These are phyloP conservation scores for Papilio aristodemus DNA, from an alignment of 1,140 invertebrate genomes.

Conservation along the genomic window DNA sequence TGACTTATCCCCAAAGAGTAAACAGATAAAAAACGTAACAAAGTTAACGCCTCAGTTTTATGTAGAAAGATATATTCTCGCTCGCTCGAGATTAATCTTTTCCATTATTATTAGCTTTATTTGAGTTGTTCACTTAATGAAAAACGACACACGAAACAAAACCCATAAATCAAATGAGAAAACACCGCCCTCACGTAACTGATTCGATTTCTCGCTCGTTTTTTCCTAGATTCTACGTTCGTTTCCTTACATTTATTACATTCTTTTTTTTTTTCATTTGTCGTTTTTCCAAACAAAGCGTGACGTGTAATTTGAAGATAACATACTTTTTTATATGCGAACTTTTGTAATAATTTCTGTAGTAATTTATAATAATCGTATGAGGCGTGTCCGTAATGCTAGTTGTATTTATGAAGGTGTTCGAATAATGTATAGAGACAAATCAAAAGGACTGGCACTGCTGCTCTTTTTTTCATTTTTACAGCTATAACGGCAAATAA, in stretches of 20 bases:
- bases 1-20: too few relatives aligned
- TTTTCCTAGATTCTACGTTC: slow-evolving; percentile 23
- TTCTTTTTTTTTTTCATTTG: slow-evolving; percentile 22
- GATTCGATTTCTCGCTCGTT: slow-evolving; percentile 27
- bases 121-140: slow-evolving; percentile 24
- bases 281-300: slow-evolving; percentile 20
- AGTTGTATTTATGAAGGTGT: too few relatives aligned
- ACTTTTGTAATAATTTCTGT: background rate
- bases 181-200: slow-evolving; percentile 32
- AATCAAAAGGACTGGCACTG: too few relatives aligned
- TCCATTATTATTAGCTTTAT: slow-evolving; percentile 27
- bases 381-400: too few relatives aligned
- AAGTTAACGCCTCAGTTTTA: background rate
- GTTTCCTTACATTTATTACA: slow-evolving; percentile 24
- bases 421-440: too few relatives aligned
- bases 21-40: background rate
- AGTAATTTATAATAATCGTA: too few relatives aligned
- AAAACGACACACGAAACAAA: slow-evolving; percentile 32
- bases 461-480: too few relatives aligned
- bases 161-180: slow-evolving; percentile 33
- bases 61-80: background rate
- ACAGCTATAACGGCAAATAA: too few relatives aligned
- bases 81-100: slow-evolving; percentile 6
- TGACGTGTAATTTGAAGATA: slow-evolving; percentile 22
- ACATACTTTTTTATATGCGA: background rate